Evolutionary conservation across 2,888 invertebrate species (phyloP).

Genomic region (Altica lythri): DNA sequence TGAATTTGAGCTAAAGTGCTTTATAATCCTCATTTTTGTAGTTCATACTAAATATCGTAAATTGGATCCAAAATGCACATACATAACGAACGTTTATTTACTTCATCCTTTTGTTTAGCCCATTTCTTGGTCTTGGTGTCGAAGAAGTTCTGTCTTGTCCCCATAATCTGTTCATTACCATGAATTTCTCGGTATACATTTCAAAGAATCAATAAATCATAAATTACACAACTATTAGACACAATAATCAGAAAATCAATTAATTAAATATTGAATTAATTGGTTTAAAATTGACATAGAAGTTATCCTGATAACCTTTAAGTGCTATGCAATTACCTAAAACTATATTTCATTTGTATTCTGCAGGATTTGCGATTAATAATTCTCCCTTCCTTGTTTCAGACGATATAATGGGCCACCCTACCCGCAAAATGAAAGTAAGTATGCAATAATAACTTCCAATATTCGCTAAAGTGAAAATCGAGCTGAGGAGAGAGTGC

Average conservation of each 20-base stretch:
- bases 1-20: constrained; percentile 85
- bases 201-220: too few species aligned
- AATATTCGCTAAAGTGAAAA: constrained; percentile 34
- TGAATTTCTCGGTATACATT: constrained; percentile 99
- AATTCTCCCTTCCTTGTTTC: constrained; percentile 33
- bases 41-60: constrained; percentile 82
- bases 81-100: constrained; percentile 96
- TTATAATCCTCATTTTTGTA: constrained; percentile 86
- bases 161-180: constrained; percentile 89
- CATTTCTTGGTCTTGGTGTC: constrained; percentile 97
- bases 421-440: constrained; percentile 34
- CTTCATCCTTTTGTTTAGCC: constrained; percentile 88
- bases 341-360: constrained; percentile 26
- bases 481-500: constrained; percentile 32
- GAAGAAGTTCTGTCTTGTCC: constrained; percentile 99
- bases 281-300: neutral
- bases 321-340: constrained; percentile 17
- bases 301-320: constrained; percentile 12
- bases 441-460: constrained; percentile 38
- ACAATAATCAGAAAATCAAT: too few species aligned
- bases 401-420: constrained; percentile 32
- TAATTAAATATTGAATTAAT: constrained; percentile 5
- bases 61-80: constrained; percentile 99
- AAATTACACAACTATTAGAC: too few species aligned
- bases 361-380: constrained; percentile 25